phyloP scores from a whole-genome alignment of 1,140 invertebrate species.

The Lethocerus indicus region DNA sequence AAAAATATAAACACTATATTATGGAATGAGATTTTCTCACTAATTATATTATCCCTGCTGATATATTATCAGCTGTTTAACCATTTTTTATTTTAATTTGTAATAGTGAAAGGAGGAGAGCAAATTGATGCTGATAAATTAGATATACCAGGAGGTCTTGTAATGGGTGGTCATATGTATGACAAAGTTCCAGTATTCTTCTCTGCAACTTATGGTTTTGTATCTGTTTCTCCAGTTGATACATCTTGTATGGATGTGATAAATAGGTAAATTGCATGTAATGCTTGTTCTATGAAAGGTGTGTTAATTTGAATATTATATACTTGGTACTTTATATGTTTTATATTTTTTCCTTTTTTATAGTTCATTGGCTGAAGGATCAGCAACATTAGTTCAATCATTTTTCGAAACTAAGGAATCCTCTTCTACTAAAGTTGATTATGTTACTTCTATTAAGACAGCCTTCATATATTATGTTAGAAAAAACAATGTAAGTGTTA shows the following conservation, averaged over 20 bases:
- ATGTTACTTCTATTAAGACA: constrained; percentile 3
- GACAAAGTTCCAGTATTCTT: constrained; percentile 6
- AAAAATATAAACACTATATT: no score
- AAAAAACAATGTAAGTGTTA: constrained; percentile 5
- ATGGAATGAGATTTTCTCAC: no score
- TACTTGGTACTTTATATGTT: neutral
- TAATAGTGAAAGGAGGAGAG: constrained; percentile 3
- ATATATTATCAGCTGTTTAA: no score
- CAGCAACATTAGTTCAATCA: neutral
- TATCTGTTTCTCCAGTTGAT: constrained; percentile 5
- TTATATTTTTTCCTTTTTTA: neutral
- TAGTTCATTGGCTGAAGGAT: neutral
- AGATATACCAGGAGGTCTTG: constrained; percentile 7
- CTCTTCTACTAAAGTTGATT: constrained; percentile 1
- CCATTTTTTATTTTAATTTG: neutral
- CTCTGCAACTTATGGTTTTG: constrained; percentile 10
- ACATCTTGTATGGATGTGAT: constrained; percentile 6
- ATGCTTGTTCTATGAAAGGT: no score
- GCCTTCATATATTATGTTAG: constrained; percentile 8
- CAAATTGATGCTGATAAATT: constrained; percentile 4
- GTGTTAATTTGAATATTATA: no score
- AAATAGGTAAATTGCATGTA: constrained; percentile 1
- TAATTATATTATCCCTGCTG: no score
- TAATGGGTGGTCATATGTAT: constrained; percentile 4
- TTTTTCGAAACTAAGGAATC: neutral